These are phyloP conservation scores for Lamellibrachia satsuma DNA, from an alignment of 2,888 invertebrate genomes.

Conservation along the genomic window DNA sequence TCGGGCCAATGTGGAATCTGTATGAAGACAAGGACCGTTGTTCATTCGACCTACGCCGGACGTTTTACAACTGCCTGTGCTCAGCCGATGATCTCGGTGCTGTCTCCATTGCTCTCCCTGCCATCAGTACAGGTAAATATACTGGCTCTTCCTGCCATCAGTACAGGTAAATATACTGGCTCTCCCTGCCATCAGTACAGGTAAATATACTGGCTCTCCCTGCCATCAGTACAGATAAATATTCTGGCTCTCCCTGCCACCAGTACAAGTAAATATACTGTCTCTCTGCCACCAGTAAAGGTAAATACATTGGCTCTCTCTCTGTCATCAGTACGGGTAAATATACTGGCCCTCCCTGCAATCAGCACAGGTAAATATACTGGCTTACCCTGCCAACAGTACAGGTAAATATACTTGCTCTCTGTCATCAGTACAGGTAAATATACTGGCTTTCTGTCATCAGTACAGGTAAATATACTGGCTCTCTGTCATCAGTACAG, in stretches of 20 bases:
- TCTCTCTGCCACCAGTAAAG: background rate
- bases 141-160: background rate
- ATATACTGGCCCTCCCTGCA: background rate
- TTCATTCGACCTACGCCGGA: background rate
- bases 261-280: background rate
- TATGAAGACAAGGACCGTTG: background rate
- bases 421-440: too few relatives aligned
- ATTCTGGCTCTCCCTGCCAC: background rate
- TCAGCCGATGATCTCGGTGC: background rate
- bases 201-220: background rate
- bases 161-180: background rate
- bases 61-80: slow-evolving; percentile 9
- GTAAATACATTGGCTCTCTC: background rate
- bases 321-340: background rate
- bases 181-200: background rate
- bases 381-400: too few relatives aligned
- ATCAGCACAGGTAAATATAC: too few relatives aligned
- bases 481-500: too few relatives aligned
- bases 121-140: background rate
- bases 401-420: too few relatives aligned
- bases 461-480: too few relatives aligned
- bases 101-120: background rate
- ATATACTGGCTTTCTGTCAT: too few relatives aligned
- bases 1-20: background rate
- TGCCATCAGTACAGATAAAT: background rate